A percentile compares a stretch with the other conserved stretches of the same genome.
Evolutionary conservation across 2,797 vertebrate genomes (phyloP).

Genomic region (Sorex maritimensis): DNA sequence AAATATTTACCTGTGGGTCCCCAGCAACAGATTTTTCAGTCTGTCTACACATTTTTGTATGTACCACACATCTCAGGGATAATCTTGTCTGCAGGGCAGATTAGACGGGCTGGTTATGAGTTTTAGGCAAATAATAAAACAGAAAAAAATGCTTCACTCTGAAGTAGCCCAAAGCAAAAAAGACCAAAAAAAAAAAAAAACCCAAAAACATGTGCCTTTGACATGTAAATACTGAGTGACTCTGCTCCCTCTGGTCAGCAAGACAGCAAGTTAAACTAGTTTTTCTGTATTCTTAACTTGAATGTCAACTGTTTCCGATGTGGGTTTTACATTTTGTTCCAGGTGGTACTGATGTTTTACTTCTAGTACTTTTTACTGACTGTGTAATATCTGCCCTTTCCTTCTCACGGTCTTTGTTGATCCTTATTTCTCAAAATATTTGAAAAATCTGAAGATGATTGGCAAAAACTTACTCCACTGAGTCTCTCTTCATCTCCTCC

Average conservation of each 20-base stretch:
- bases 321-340: neutral
- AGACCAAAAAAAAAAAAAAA: too few species aligned
- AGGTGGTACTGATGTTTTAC: neutral
- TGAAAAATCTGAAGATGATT: slow-evolving; percentile 30
- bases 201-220: slow-evolving; percentile 7
- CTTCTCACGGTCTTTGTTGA: neutral
- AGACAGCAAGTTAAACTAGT: neutral
- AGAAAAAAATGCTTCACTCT: too few species aligned
- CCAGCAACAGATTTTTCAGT: neutral
- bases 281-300: slow-evolving; percentile 11
- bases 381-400: neutral
- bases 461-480: neutral
- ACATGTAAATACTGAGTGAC: neutral
- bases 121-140: neutral
- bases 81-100: neutral
- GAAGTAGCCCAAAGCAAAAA: neutral
- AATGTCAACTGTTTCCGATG: neutral
- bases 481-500: neutral
- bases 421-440: neutral
- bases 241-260: neutral
- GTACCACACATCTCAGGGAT: neutral
- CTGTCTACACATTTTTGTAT: too few species aligned
- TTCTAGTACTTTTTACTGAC: slow-evolving; percentile 13
- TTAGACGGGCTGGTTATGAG: neutral
- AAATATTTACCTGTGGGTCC: neutral